Conservation (phyloP, 2,113 vertebrate genomes). For the Martes martes region DNA sequence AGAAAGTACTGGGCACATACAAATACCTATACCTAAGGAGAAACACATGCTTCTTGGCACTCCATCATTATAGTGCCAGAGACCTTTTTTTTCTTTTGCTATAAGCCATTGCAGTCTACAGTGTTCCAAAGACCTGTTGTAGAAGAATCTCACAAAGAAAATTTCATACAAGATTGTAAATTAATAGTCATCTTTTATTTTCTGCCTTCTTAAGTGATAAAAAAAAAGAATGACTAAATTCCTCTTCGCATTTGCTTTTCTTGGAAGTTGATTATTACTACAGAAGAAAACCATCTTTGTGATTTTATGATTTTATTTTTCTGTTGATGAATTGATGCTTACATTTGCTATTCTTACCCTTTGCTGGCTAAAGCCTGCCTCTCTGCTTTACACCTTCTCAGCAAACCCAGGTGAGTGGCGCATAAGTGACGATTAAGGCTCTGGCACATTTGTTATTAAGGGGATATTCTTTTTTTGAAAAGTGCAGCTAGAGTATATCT, state of each 20-base stretch:
- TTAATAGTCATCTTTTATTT: constrained; percentile 66
- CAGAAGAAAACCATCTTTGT: constrained; percentile 75
- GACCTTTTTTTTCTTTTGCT: not conserved
- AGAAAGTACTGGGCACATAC: not conserved
- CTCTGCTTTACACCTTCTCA: constrained; percentile 83
- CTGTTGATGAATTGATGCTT: constrained; percentile 80
- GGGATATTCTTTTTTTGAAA: constrained; percentile 53
- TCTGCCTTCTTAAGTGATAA: constrained; percentile 57
- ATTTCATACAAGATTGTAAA: constrained; percentile 35
- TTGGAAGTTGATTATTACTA: constrained; percentile 61
- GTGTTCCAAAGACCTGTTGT: not conserved
- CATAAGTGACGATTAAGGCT: constrained; percentile 73
- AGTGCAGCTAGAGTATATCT: constrained; percentile 46
- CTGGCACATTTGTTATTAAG: constrained; percentile 68
- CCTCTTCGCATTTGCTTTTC: constrained; percentile 63
- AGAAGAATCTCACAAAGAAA: constrained; percentile 53
- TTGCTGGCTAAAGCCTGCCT: constrained; percentile 87
- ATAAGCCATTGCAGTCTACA: not conserved
- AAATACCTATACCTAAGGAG: not conserved
- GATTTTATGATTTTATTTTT: constrained; percentile 76
- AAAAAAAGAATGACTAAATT: constrained; percentile 47
- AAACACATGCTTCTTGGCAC: not conserved
- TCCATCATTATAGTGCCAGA: not conserved
- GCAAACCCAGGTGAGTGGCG: constrained; percentile 86
- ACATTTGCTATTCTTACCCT: constrained; percentile 85